Conservation (phyloP, 2,113 vertebrate genomes). For the Taxidea taxus region DNA sequence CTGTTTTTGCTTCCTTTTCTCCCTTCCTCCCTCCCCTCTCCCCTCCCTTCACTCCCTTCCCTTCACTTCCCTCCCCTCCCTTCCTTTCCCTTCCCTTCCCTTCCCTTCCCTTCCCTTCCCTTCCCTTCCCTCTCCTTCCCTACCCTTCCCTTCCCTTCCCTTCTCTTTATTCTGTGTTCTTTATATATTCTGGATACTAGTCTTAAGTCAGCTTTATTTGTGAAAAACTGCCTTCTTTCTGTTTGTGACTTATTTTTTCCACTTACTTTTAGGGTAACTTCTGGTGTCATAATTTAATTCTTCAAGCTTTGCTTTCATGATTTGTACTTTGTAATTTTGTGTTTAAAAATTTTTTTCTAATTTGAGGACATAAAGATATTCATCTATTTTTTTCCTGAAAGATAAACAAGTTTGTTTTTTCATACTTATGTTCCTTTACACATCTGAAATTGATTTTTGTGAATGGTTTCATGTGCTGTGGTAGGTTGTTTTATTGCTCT, state of each 20-base stretch:
- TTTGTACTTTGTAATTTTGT: background rate
- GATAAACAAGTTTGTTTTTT: background rate
- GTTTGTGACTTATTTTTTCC: background rate
- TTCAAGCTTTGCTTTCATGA: background rate
- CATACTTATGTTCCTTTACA: background rate
- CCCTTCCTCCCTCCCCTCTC: background rate
- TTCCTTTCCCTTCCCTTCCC: no score
- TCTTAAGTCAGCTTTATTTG: background rate
- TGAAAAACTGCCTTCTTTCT: background rate
- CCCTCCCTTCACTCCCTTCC: no score
- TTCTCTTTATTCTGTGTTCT: background rate
- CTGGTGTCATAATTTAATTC: background rate
- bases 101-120: rapidly evolving
- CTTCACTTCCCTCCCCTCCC: background rate
- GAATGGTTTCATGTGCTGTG: background rate
- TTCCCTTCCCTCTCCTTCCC: no score
- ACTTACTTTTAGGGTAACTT: background rate
- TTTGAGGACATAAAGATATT: background rate
- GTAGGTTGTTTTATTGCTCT: background rate
- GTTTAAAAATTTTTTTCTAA: background rate
- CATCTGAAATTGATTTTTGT: background rate
- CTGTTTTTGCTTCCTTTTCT: background rate
- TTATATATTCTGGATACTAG: background rate
- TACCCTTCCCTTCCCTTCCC: no score
- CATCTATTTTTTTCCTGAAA: background rate